A percentile compares a stretch with the other conserved stretches of the same genome.
phyloP scores from a whole-genome alignment of 2,113 vertebrate genomes.

The Brachyistius frenatus region DNA sequence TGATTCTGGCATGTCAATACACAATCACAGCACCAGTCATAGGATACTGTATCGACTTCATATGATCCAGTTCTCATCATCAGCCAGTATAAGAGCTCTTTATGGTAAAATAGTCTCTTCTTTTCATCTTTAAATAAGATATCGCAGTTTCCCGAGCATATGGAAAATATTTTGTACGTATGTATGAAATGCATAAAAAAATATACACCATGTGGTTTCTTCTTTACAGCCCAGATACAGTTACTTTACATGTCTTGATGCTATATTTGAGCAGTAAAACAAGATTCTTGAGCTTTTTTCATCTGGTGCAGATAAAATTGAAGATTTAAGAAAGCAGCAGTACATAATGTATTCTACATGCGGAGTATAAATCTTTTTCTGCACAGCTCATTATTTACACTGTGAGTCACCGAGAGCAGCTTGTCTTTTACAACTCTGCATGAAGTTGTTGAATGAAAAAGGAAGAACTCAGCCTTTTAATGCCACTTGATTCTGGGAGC shows the following conservation, averaged over 20 bases:
- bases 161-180: background rate
- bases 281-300: conserved; percentile 18
- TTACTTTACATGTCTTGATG: conserved; percentile 3
- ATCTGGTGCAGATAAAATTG: conserved; percentile 35
- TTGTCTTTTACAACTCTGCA: conserved; percentile 58
- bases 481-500: conserved; percentile 39
- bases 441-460: conserved; percentile 57
- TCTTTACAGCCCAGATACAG: conserved; percentile 14
- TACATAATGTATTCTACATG: conserved; percentile 50
- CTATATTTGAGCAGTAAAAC: conserved; percentile 24
- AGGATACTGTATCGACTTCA: background rate
- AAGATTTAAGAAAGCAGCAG: conserved; percentile 27
- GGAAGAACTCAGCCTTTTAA: conserved; percentile 48
- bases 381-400: conserved; percentile 53
- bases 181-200: background rate
- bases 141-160: conserved; percentile 2
- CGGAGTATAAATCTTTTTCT: conserved; percentile 57
- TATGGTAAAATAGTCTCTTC: background rate
- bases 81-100: background rate
- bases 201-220: conserved; percentile 44
- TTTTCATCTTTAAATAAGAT: conserved; percentile 14
- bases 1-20: background rate
- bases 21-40: background rate
- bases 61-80: background rate
- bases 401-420: conserved; percentile 49